These are phyloP conservation scores for Melanotus villosus DNA, from an alignment of 2,888 invertebrate species.

Conservation along the genomic window DNA sequence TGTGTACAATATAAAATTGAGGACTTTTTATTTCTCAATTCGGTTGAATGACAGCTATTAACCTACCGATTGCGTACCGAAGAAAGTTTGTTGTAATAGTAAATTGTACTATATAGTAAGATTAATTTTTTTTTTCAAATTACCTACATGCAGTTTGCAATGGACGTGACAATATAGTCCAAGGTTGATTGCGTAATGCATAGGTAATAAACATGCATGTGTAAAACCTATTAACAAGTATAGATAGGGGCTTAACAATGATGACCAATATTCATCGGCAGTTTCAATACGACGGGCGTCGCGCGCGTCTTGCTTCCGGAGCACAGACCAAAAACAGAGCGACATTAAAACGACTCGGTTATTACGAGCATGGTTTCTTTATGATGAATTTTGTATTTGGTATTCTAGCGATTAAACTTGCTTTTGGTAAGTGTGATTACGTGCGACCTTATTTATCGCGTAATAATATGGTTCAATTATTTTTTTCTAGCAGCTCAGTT, in stretches of 20 bases:
- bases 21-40: slow-evolving; percentile 19
- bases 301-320: slow-evolving; percentile 28
- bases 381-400: slow-evolving; percentile 24
- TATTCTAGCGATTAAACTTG: slow-evolving; percentile 29
- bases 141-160: slow-evolving; percentile 35
- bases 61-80: slow-evolving; percentile 19
- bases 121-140: slow-evolving; percentile 5
- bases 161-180: slow-evolving; percentile 56
- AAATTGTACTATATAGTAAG: not conserved
- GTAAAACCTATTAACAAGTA: slow-evolving; percentile 37
- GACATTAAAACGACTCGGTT: not conserved
- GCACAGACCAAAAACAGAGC: no score
- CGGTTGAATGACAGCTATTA: slow-evolving; percentile 37
- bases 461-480: no score
- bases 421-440: slow-evolving; percentile 26
- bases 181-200: slow-evolving; percentile 56
- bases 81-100: slow-evolving; percentile 36
- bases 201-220: slow-evolving; percentile 37
- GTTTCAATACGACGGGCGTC: slow-evolving; percentile 31
- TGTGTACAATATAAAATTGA: slow-evolving; percentile 3
- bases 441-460: no score
- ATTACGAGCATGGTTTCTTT: slow-evolving; percentile 5
- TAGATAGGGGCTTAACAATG: slow-evolving; percentile 41
- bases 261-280: slow-evolving; percentile 30
- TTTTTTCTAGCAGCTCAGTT: slow-evolving; percentile 39